A percentile compares a stretch with the other conserved stretches of the same genome.
These are phyloP conservation scores for Aporophyla lueneburgensis DNA, from an alignment of 2,888 invertebrate species.

Conservation along the genomic window DNA sequence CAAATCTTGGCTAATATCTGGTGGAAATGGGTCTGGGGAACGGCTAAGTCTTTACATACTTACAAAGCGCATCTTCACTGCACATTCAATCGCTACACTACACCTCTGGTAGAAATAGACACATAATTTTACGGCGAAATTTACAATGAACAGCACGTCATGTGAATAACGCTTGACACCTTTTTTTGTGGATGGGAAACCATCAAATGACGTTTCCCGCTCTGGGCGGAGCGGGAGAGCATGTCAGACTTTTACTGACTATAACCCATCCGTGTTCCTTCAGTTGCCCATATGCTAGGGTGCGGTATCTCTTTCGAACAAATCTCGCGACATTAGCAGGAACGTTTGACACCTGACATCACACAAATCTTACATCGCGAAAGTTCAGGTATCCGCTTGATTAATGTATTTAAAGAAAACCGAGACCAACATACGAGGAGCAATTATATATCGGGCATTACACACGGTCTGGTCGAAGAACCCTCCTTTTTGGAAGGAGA, in stretches of 20 bases:
- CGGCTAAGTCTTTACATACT: background rate
- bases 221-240: too few relatives aligned
- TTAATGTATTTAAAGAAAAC: background rate
- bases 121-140: background rate
- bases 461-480: background rate
- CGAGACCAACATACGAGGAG: background rate
- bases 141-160: too few relatives aligned
- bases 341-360: background rate
- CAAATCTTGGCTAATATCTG: background rate
- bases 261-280: too few relatives aligned
- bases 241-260: too few relatives aligned
- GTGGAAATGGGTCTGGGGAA: background rate
- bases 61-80: background rate
- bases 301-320: too few relatives aligned
- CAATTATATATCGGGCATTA: background rate
- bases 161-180: too few relatives aligned
- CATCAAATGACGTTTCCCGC: too few relatives aligned
- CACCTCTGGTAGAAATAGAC: background rate
- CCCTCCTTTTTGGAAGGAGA: background rate
- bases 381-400: background rate
- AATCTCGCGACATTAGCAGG: too few relatives aligned
- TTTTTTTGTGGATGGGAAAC: too few relatives aligned
- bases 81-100: background rate
- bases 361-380: background rate
- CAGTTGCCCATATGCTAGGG: too few relatives aligned